Evolutionary conservation across 2,888 invertebrate genomes (phyloP).

Genomic region (Oligia latruncula): DNA sequence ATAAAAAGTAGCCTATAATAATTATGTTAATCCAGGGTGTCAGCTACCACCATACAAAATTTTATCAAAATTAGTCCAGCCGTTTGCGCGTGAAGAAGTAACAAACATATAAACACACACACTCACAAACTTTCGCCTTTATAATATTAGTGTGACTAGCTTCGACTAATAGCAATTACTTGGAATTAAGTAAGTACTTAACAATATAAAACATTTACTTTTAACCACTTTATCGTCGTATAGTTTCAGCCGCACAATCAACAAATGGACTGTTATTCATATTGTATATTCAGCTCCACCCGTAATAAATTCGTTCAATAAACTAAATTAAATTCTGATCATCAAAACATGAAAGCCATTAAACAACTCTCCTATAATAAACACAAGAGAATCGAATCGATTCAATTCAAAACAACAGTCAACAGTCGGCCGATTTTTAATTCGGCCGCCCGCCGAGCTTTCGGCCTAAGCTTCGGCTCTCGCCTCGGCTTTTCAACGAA

Average conservation of each 20-base stretch:
- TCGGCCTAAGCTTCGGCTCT: conserved; percentile 53
- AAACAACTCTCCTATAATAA: conserved; percentile 42
- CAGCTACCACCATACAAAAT: too few relatives aligned
- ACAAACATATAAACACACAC: too few relatives aligned
- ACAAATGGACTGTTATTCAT: conserved; percentile 21
- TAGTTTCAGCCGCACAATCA: conserved; percentile 13
- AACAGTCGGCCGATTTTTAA: conserved; percentile 53
- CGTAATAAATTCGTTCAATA: conserved; percentile 44
- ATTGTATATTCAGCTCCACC: conserved; percentile 15
- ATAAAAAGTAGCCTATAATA: too few relatives aligned
- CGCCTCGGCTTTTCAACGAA: conserved; percentile 61
- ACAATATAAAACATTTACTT: not conserved
- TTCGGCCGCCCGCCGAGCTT: conserved; percentile 28
- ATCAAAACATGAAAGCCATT: conserved; percentile 44
- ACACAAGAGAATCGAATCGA: conserved; percentile 38
- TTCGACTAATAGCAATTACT: not conserved
- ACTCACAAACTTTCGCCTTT: too few relatives aligned
- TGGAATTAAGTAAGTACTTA: not conserved
- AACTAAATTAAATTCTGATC: conserved; percentile 49
- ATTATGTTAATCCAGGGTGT: too few relatives aligned
- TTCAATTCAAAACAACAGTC: conserved; percentile 44
- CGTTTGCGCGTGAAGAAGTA: too few relatives aligned
- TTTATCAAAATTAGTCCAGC: too few relatives aligned
- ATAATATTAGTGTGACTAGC: not conserved
- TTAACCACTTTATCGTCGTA: not conserved